Evolutionary conservation across 1,140 invertebrate genomes (phyloP).

Genomic region (Telenomus remus): DNA sequence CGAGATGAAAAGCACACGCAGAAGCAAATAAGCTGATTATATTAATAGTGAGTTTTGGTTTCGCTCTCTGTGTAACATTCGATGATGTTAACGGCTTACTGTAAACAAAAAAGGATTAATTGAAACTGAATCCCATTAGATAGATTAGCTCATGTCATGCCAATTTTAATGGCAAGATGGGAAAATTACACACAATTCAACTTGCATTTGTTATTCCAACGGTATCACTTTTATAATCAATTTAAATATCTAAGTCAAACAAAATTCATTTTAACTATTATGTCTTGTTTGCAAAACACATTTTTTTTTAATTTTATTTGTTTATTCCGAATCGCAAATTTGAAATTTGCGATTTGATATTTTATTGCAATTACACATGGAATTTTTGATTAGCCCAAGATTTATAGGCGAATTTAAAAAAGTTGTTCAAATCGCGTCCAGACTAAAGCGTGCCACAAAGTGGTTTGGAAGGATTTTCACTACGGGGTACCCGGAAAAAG

Average conservation of each 20-base stretch:
- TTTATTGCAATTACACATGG: too few species aligned
- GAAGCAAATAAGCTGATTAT: constrained; percentile 34
- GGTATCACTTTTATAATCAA: too few species aligned
- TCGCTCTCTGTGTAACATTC: constrained; percentile 1
- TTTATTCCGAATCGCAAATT: too few species aligned
- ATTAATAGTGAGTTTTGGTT: constrained; percentile 34
- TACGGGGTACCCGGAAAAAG: constrained; percentile 57
- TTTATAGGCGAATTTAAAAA: constrained; percentile 65
- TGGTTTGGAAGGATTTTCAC: constrained; percentile 64
- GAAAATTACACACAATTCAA: neutral
- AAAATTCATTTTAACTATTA: too few species aligned
- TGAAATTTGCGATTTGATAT: too few species aligned
- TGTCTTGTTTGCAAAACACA: too few species aligned
- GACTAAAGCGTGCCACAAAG: constrained; percentile 61
- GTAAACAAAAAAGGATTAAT: neutral
- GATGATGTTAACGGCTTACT: neutral
- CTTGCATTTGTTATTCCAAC: too few species aligned
- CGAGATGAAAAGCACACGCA: constrained; percentile 14
- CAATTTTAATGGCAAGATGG: too few species aligned
- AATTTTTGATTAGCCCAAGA: neutral
- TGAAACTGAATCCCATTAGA: neutral
- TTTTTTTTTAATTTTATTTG: too few species aligned
- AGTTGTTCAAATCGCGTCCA: constrained; percentile 65
- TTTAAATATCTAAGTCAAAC: too few species aligned
- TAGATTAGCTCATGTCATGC: too few species aligned